These are phyloP conservation scores for Tenodera sinensis DNA, from an alignment of 2,888 invertebrate species.

Conservation along the genomic window DNA sequence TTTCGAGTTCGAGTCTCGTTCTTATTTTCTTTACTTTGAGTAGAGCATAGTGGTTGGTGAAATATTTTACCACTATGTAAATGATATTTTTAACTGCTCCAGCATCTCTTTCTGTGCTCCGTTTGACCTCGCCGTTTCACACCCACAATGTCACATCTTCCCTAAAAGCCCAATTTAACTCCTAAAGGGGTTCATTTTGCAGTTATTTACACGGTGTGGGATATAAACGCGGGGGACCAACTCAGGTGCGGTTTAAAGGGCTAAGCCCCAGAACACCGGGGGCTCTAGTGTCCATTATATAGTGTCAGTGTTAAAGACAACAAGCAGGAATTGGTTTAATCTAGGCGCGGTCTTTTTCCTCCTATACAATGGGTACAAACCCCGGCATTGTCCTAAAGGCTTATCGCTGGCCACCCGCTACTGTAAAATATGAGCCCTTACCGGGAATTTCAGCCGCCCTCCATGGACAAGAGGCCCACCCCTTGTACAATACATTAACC, in stretches of 20 bases:
- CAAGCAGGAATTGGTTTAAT: not conserved
- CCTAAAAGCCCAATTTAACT: not conserved
- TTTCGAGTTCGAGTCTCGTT: no score
- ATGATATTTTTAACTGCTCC: no score
- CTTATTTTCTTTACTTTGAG: no score
- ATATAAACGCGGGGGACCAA: not conserved
- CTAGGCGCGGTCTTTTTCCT: not conserved
- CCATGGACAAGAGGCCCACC: not conserved
- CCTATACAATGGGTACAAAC: not conserved
- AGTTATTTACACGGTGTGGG: not conserved
- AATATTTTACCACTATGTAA: no score
- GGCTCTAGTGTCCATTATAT: not conserved
- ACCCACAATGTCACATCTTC: not conserved
- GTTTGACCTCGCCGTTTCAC: not conserved
- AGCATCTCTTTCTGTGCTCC: no score
- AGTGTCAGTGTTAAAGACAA: not conserved
- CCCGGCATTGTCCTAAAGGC: not conserved
- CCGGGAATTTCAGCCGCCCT: not conserved
- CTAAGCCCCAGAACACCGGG: not conserved
- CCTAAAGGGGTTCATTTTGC: not conserved
- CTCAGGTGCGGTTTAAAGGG: not conserved
- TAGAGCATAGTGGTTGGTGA: no score
- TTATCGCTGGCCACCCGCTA: not conserved
- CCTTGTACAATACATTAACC: not conserved
- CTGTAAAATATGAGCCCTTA: not conserved